Evolutionary conservation across 2,113 vertebrate genomes (phyloP).

Genomic region (Zosterops pallidus): DNA sequence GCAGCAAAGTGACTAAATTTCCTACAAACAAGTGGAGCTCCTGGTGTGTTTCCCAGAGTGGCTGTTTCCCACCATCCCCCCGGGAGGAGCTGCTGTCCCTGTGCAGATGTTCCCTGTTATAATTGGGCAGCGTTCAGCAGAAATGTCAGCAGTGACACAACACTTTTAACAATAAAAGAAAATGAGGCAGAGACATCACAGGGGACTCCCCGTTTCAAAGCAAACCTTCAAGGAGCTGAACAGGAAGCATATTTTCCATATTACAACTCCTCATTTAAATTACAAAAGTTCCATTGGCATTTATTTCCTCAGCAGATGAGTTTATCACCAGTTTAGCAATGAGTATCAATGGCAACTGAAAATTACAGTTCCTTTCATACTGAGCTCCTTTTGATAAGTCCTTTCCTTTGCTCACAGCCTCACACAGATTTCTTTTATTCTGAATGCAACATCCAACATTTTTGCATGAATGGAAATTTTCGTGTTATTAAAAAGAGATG

Average conservation of each 20-base stretch:
- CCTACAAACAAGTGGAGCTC: conserved; percentile 39
- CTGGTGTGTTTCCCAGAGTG: conserved; percentile 24
- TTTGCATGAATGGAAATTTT: not conserved
- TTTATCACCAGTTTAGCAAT: conserved; percentile 53
- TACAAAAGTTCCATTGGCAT: conserved; percentile 57
- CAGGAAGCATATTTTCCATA: conserved; percentile 53
- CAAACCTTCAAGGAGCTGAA: conserved; percentile 51
- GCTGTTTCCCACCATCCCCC: conserved; percentile 26
- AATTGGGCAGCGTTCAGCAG: conserved; percentile 58
- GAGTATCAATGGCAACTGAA: conserved; percentile 54
- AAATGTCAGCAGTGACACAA: conserved; percentile 56
- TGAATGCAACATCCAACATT: not conserved
- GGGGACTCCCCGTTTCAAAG: conserved; percentile 67
- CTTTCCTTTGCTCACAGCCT: not conserved
- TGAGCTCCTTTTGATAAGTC: conserved; percentile 35
- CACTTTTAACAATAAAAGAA: conserved; percentile 44
- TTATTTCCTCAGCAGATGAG: conserved; percentile 56
- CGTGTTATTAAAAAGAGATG: not conserved
- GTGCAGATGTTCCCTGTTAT: conserved; percentile 50
- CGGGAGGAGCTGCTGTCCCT: not conserved
- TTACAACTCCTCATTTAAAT: conserved; percentile 69
- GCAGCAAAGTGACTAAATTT: conserved; percentile 46
- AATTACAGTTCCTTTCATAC: conserved; percentile 50
- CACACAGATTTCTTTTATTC: conserved; percentile 1
- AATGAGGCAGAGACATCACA: conserved; percentile 45